Evolutionary conservation across 2,888 invertebrate species (phyloP).

Genomic region (Coelogynopora nodosa): DNA sequence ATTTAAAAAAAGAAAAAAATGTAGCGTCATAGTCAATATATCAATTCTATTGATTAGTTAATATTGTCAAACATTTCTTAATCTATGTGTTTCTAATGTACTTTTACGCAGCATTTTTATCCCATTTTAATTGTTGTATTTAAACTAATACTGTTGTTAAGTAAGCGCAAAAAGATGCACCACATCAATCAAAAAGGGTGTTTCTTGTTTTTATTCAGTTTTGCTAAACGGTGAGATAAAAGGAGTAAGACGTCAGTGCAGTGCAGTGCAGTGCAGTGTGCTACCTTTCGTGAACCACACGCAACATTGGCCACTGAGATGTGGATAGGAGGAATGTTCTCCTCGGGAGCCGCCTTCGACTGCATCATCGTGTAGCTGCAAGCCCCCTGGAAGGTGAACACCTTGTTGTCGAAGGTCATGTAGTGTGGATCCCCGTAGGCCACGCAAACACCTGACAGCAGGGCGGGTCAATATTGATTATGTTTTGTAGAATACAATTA

Average conservation of each 20-base stretch:
- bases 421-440: constrained; percentile 88
- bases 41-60: too few species aligned
- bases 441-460: constrained; percentile 70
- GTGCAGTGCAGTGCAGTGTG: background rate
- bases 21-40: too few species aligned
- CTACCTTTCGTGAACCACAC: constrained; percentile 68
- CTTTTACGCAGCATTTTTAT: too few species aligned
- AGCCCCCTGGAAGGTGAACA: constrained; percentile 81
- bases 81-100: too few species aligned
- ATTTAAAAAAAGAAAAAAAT: too few species aligned
- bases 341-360: constrained; percentile 41
- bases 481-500: background rate
- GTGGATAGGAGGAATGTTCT: constrained; percentile 62
- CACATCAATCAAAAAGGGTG: too few species aligned
- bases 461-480: too few species aligned
- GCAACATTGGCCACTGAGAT: constrained; percentile 78
- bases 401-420: constrained; percentile 77
- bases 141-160: background rate
- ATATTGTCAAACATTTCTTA: too few species aligned
- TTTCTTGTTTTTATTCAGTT: too few species aligned
- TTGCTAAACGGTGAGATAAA: too few species aligned
- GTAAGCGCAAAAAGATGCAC: too few species aligned
- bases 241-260: too few species aligned
- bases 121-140: background rate
- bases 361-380: constrained; percentile 76